Evolutionary conservation across 2,888 invertebrate species (phyloP), one percentile per base, ranked within the genome.

Genomic region (Nomada flava): DNA sequence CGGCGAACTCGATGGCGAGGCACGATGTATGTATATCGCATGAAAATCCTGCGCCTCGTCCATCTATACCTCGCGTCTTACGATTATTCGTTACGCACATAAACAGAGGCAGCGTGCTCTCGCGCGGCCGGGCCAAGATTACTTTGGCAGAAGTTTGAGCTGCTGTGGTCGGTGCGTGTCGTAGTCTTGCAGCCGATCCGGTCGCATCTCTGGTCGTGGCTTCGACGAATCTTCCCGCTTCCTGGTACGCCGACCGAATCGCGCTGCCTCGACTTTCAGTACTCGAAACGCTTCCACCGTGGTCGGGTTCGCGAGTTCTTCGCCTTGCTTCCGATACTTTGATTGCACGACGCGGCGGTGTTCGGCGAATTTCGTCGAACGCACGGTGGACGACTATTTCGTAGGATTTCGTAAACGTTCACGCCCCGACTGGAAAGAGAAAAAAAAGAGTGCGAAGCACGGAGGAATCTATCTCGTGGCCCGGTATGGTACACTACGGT

Each of bases 401-500:
- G 47, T 47, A 53, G 20, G 7, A n/a, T 53, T n/a, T n/a, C 53
- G 53, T 10, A n/a, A 53, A 53, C 53, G 53, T 7, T 36, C 36
- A 1, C 9, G 36, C 36, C 7, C 36, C 36, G 36, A 36, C 7
- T 1, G 36, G 0, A 55, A 18, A 20, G 42, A 0, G 26, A 18
- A 53, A 23, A 23, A 15, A 23, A 20, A 11, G 15, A 23, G 29
- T 7, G 44, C 29, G 18, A 1, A 10, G 18, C 13, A 13, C 59
- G 26, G 20, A 55, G 47, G 69, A 82, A 76, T 65, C 57, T 62
- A 65, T 76, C 63, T 63, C 15, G 67, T 71, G 65, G 26, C 42
- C 64, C 68, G 84, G 77, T 76, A 91, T 91, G 89, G 96, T 96
- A 95, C 95, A 95, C 94, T 95, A 95, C 94, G 96, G 95, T 92